phyloP scores from a whole-genome alignment of 2,113 vertebrate genomes.

The Sebastes schlegelii region DNA sequence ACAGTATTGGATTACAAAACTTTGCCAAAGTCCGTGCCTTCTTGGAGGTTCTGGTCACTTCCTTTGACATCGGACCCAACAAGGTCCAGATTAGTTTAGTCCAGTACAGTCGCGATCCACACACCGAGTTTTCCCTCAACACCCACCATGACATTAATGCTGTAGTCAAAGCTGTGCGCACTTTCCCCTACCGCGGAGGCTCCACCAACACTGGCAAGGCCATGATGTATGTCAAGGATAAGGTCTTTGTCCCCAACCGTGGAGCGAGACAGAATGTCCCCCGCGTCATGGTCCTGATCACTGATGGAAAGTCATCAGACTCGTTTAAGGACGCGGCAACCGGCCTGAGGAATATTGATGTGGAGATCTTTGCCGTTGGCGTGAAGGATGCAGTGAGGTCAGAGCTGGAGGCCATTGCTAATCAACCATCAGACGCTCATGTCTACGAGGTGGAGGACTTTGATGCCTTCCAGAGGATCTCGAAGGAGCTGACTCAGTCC shows the following conservation, averaged over 20 bases:
- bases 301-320: constrained; percentile 98
- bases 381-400: constrained; percentile 97
- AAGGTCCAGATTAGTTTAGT: constrained; percentile 98
- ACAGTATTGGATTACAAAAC: constrained; percentile 98
- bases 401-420: constrained; percentile 96
- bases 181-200: constrained; percentile 97
- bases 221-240: constrained; percentile 96
- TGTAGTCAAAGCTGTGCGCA: constrained; percentile 93
- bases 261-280: constrained; percentile 94
- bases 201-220: constrained; percentile 99
- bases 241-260: constrained; percentile 89
- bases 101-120: constrained; percentile 96
- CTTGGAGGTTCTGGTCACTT: constrained; percentile 95
- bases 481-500: constrained; percentile 96
- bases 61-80: constrained; percentile 92
- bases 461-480: constrained; percentile 98
- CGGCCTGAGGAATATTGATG: constrained; percentile 91
- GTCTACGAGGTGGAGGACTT: constrained; percentile 99
- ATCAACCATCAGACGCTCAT: constrained; percentile 91
- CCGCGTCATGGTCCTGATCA: constrained; percentile 99
- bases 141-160: constrained; percentile 90
- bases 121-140: constrained; percentile 96
- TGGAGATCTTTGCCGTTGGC: constrained; percentile 98
- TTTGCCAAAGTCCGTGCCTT: constrained; percentile 99
- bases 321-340: constrained; percentile 94